Evolutionary conservation across 2,797 vertebrate genomes (phyloP), one percentile per base, ranked within the genome.

Genomic region (Sebastes itinus): DNA sequence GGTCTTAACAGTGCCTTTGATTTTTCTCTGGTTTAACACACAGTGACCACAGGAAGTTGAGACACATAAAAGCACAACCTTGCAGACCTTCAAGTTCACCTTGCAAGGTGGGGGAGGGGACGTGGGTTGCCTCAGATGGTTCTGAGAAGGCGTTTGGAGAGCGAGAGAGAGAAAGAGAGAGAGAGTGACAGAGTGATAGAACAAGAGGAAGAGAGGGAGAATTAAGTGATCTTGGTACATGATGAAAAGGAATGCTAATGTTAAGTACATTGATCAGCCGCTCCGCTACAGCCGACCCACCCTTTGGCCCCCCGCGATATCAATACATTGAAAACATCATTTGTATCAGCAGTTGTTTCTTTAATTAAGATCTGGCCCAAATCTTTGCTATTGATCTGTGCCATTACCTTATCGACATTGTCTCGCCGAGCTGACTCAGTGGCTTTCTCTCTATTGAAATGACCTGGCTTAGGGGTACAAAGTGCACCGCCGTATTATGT

Each of bases 301-400:
- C 85, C 82, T 87, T 89, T 88, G 82, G 81, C 88, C 94, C 93
- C 90, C 75, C 72, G 18, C 78, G 55, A 82, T 94, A 93, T 97
- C 96, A 95, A 96, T 97, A 97, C 94, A 97, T 96, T 93, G 95
- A 95, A 97, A 98, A 97, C 95, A 95, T 96, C 95, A 97, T 97
- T 98, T 98, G 97, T 98, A 97, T 97, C 96, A 97, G 97, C 95
- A 95, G 96, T 96, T 97, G 96, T 97, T 97, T 97, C 96, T 97
- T 97, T 97, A 98, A 98, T 98, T 97, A 97, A 97, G 97, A 97
- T 97, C 95, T 96, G 94, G 94, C 92, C 92, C 92, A 96, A 96
- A 96, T 97, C 97, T 96, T 96, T 96, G 93, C 58, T 94, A 97
- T 97, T 89, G 97, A 98, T 97, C 94, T 82, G 89, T 95, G 94